Evolutionary conservation across 2,113 vertebrate genomes (phyloP), one percentile per base, ranked within the genome.

Genomic region (Todiramphus saurophagus): DNA sequence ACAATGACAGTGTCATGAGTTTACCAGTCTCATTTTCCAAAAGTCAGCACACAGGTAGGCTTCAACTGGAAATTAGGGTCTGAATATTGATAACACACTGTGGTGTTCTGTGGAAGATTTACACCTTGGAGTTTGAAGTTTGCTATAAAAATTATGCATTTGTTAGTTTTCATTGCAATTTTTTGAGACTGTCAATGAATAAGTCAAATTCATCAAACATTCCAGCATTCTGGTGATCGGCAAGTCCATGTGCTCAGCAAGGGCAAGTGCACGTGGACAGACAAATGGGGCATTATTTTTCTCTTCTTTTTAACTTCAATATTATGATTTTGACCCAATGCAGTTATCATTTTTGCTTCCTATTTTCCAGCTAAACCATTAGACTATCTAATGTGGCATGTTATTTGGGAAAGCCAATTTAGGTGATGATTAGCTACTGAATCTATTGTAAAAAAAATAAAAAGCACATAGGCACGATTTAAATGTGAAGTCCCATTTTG

Each of bases 401-500:
- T 39, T 84, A 56, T 91, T 92, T 79, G 58, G 56, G 77, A 90
- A 95, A 91, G 43, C 25, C 20, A 86, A 51, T 80, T 93, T 90
- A 91, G 69, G 84, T 84, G 89, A 88, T 39, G 50, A 90, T 82
- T 91, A 70, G 79, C 48, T 55, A 55, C 76, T 56, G 76, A 92
- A 59, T 37, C 35, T 72, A 81, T 82, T 90, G 60, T 83, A 70
- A 77, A 95, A 91, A 91, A 44, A 33, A 80, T 16, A 87, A 91
- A 87, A 80, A 90, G 27, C 69, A 87, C 79, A 89, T 13, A 90
- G 77, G 58, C 53, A 66, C 73, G 69, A 90, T 91, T 92, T 87
- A 94, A 83, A 96, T 53, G 62, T 56, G 39, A 89, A 87, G 81
- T 75, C 60, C 39, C 50, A 70, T 89, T 94, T 88, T 83, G 50